phyloP scores from a whole-genome alignment of 2,888 invertebrate genomes.

The Frankliniella intonsa region DNA sequence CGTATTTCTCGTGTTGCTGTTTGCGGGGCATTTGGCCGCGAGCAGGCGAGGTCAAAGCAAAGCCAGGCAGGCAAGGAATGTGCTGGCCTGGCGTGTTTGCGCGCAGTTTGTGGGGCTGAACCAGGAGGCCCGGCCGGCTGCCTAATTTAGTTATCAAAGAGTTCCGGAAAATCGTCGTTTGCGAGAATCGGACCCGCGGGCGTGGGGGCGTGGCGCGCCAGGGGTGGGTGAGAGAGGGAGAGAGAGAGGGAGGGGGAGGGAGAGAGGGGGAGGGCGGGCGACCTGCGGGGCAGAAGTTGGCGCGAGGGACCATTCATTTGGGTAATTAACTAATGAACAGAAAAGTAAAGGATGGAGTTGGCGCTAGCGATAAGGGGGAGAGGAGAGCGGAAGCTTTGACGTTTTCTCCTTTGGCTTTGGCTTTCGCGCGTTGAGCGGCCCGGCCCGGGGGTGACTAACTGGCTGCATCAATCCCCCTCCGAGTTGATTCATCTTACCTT shows the following conservation, averaged over 20 bases:
- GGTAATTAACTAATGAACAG: background rate
- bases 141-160: slow-evolving; percentile 1
- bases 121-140: background rate
- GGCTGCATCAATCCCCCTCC: too few species aligned
- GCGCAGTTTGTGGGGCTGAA: background rate
- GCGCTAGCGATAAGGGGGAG: background rate
- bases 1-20: too few species aligned
- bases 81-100: background rate
- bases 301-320: background rate
- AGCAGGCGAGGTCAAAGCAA: too few species aligned
- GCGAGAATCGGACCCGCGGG: background rate
- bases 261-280: too few species aligned
- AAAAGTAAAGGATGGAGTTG: background rate
- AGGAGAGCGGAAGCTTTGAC: background rate
- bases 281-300: background rate
- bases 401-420: background rate
- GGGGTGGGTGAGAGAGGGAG: too few species aligned
- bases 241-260: too few species aligned
- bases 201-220: background rate
- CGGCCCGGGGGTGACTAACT: too few species aligned
- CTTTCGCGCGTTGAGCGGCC: too few species aligned
- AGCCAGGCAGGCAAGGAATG: too few species aligned
- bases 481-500: too few species aligned
- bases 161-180: background rate
- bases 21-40: too few species aligned